phyloP scores from a whole-genome alignment of 2,888 invertebrate species.

The Acanthosepion pharaonis region DNA sequence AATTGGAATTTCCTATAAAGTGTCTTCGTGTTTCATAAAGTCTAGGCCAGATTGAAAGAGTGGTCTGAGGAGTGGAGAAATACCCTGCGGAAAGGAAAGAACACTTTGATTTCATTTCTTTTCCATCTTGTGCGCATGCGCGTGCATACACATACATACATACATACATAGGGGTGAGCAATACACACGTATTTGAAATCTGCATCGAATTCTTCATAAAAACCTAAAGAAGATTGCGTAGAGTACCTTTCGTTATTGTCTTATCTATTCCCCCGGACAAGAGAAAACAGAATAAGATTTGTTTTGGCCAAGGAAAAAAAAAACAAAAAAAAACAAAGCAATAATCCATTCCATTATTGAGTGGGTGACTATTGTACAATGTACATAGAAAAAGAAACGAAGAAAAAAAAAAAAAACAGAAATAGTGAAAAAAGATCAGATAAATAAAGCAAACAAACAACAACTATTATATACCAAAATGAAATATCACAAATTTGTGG shows the following conservation, averaged over 20 bases:
- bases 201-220: background rate
- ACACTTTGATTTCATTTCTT: background rate
- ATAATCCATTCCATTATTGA: background rate
- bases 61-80: background rate
- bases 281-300: conserved; percentile 21
- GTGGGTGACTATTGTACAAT: conserved; percentile 33
- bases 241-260: conserved; percentile 33
- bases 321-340: background rate
- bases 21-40: background rate
- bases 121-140: background rate
- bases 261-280: conserved; percentile 8
- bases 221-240: background rate
- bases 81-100: background rate
- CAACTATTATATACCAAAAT: conserved; percentile 1
- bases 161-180: background rate
- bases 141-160: background rate
- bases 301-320: background rate
- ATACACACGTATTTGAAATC: background rate
- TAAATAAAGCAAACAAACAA: background rate
- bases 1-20: conserved; percentile 8
- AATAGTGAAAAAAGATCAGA: background rate
- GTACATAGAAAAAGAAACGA: background rate
- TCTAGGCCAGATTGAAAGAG: background rate
- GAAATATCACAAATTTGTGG: conserved; percentile 18
- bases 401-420: background rate